Conservation (phyloP, 2,113 vertebrate genomes). For the Malurus elegans region DNA sequence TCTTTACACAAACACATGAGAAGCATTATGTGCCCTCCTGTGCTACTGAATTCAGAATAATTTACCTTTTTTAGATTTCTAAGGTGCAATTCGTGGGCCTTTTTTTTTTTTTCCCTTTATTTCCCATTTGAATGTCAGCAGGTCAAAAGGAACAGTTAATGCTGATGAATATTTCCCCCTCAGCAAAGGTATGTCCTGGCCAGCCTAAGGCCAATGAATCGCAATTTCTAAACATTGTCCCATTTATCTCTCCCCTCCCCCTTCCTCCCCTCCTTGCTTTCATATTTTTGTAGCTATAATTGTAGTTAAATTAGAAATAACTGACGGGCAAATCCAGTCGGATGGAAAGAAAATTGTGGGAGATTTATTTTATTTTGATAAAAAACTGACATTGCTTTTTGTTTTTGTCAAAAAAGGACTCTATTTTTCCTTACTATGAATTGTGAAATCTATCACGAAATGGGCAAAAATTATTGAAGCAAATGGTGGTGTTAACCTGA, state of each 20-base stretch:
- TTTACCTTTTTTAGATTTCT: not conserved
- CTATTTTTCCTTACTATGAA: conserved; percentile 35
- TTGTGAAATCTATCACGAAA: conserved; percentile 70
- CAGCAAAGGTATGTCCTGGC: conserved; percentile 5
- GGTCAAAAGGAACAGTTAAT: conserved; percentile 61
- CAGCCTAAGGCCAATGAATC: conserved; percentile 33
- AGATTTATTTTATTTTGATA: conserved; percentile 69
- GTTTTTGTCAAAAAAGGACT: conserved; percentile 62
- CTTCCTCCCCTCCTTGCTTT: not conserved
- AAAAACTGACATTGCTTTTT: conserved; percentile 61
- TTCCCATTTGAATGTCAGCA: conserved; percentile 41
- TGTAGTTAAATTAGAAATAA: conserved; percentile 73
- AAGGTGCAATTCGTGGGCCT: not conserved
- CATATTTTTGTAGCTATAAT: conserved; percentile 46
- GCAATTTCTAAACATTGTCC: conserved; percentile 9
- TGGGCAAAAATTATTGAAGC: conserved; percentile 67
- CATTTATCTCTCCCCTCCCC: conserved; percentile 50
- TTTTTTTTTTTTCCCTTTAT: not conserved
- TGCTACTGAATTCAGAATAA: not conserved
- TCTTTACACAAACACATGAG: rapidly evolving
- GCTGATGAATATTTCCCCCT: conserved; percentile 50
- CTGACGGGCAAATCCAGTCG: conserved; percentile 55
- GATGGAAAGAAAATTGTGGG: conserved; percentile 61
- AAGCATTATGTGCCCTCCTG: not conserved
- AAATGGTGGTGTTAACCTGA: conserved; percentile 72